Conservation (phyloP, 2,888 invertebrate genomes). For the Hedya salicella region DNA sequence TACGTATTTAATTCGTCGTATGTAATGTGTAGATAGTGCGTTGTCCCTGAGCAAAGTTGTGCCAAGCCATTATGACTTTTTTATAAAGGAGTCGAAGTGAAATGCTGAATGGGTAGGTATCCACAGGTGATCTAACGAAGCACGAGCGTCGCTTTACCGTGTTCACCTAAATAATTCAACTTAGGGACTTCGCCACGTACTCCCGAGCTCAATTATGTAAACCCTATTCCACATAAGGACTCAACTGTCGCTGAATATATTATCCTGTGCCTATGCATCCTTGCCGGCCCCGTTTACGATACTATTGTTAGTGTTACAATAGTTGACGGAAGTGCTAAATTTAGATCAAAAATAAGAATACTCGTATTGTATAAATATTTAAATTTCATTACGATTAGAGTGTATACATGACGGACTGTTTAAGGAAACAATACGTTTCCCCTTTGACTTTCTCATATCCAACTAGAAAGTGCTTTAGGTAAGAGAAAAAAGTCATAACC, state of each 20-base stretch:
- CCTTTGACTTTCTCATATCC: no score
- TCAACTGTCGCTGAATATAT: slow-evolving; percentile 28
- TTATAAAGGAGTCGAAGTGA: neutral
- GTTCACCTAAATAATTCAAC: slow-evolving; percentile 32
- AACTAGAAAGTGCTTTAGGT: no score
- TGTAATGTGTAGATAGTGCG: no score
- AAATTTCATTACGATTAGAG: no score
- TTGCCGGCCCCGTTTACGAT: neutral
- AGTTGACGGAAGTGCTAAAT: neutral
- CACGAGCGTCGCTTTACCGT: slow-evolving; percentile 13
- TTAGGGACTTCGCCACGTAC: slow-evolving; percentile 25
- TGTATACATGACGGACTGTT: no score
- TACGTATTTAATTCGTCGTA: no score
- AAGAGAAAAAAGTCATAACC: no score
- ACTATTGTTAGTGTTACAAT: neutral
- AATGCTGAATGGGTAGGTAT: neutral
- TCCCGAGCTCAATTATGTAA: slow-evolving; percentile 30
- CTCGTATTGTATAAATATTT: no score
- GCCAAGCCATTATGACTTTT: neutral
- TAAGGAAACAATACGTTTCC: no score
- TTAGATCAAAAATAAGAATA: no score
- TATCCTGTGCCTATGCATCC: slow-evolving; percentile 9
- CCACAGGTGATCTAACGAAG: slow-evolving; percentile 13
- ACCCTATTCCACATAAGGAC: slow-evolving; percentile 31
- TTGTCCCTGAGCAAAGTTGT: neutral